Conservation (phyloP, 2,113 vertebrate genomes). For the Daboia siamensis region DNA sequence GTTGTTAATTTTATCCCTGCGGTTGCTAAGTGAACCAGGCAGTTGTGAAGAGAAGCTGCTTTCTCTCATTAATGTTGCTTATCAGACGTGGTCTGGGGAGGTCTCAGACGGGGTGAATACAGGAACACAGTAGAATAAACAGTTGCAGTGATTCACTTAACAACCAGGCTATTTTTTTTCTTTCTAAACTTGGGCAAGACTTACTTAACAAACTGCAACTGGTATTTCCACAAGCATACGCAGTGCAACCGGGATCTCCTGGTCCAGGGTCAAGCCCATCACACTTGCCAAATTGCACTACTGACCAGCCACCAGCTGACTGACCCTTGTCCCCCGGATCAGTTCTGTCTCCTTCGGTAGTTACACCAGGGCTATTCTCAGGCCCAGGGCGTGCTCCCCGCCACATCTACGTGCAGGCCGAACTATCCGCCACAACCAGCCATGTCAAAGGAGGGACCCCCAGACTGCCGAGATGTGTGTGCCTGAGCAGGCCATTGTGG, state of each 20-base stretch:
- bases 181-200: no score
- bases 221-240: neutral
- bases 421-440: neutral
- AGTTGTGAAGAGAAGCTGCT: no score
- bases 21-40: no score
- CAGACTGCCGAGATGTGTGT: no score
- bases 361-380: neutral
- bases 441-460: neutral
- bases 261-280: neutral
- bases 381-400: neutral
- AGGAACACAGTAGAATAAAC: no score
- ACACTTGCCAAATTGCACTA: neutral
- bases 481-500: neutral
- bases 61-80: no score
- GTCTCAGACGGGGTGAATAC: no score
- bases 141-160: no score
- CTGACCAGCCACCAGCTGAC: neutral
- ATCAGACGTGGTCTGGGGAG: no score
- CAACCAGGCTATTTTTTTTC: no score
- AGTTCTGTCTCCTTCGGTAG: neutral
- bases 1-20: no score
- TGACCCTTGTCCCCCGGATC: neutral
- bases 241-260: neutral
- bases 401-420: neutral
- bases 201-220: neutral